A percentile compares a stretch with the other conserved stretches of the same genome.
Evolutionary conservation across 2,113 vertebrate species (phyloP).

Genomic region (Setophaga kirtlandii): DNA sequence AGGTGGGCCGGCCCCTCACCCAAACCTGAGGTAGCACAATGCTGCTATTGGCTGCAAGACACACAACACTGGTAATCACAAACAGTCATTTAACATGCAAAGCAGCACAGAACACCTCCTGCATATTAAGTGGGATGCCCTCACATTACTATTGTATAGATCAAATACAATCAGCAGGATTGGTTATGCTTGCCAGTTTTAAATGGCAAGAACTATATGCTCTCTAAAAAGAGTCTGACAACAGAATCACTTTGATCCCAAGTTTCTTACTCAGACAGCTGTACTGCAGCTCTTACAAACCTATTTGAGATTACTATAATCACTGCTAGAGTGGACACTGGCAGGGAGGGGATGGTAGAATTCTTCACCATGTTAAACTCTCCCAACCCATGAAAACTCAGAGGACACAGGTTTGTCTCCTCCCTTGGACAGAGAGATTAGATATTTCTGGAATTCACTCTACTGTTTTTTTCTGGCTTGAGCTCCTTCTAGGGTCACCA

Average conservation of each 20-base stretch:
- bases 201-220: not conserved
- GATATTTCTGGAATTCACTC: not conserved
- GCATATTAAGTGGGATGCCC: not conserved
- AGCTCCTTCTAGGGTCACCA: not conserved
- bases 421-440: not conserved
- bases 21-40: not conserved
- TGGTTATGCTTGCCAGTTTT: not conserved
- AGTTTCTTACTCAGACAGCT: not conserved
- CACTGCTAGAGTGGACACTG: not conserved
- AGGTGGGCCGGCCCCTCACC: not conserved
- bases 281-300: not conserved
- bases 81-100: not conserved
- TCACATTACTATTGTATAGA: not conserved
- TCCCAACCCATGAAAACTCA: not conserved
- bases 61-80: not conserved
- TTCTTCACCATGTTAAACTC: not conserved
- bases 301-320: not conserved
- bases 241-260: not conserved
- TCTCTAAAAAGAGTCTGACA: not conserved
- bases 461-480: not conserved
- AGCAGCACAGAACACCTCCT: not conserved
- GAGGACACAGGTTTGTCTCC: not conserved
- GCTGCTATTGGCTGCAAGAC: not conserved
- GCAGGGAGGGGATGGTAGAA: rapidly evolving
- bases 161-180: not conserved